Evolutionary conservation across 2,113 vertebrate species (phyloP).

Genomic region (Alouatta palliata): DNA sequence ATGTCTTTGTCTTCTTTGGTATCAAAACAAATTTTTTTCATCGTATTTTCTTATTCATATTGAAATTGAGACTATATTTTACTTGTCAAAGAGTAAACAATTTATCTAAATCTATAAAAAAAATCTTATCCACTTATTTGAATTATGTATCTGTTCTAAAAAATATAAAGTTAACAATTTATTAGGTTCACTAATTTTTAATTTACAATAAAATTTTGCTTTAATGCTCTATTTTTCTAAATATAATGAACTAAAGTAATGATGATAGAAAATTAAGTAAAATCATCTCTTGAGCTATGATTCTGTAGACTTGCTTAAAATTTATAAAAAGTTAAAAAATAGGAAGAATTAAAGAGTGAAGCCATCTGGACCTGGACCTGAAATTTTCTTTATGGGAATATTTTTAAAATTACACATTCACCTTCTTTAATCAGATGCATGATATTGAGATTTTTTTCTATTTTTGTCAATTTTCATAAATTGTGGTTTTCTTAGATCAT

Average conservation of each 20-base stretch:
- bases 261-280: background rate
- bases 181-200: background rate
- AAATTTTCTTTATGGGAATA: background rate
- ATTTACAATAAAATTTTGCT: background rate
- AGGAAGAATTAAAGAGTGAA: background rate
- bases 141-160: background rate
- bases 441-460: background rate
- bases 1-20: background rate
- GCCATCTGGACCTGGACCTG: background rate
- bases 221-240: background rate
- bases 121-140: no score
- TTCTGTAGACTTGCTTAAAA: background rate
- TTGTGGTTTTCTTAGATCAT: background rate
- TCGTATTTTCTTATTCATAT: background rate
- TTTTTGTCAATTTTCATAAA: background rate
- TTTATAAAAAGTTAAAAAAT: background rate
- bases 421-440: background rate
- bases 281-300: background rate
- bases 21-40: background rate
- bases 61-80: background rate
- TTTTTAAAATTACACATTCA: background rate
- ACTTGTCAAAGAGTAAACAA: background rate
- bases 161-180: background rate
- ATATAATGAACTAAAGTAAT: background rate
- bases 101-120: no score